A percentile compares a stretch with the other conserved stretches of the same genome.
phyloP scores from a whole-genome alignment of 2,113 vertebrate genomes.

The Anas platyrhynchos region DNA sequence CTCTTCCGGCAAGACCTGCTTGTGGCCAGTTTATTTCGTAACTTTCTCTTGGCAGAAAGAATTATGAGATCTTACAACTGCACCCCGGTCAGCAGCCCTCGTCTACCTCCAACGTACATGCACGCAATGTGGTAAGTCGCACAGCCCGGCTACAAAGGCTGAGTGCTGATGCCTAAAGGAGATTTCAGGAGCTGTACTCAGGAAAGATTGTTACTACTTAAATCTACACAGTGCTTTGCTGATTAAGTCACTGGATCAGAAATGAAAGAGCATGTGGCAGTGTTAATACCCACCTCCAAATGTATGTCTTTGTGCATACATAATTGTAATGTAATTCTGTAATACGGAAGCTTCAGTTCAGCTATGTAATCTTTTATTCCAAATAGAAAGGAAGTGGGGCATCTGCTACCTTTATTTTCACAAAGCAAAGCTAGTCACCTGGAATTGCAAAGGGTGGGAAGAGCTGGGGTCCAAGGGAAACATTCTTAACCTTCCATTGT shows the following conservation, averaged over 20 bases:
- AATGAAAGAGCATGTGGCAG: neutral
- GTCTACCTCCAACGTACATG: constrained; percentile 96
- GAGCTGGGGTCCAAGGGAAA: neutral
- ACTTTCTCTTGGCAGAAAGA: constrained; percentile 94
- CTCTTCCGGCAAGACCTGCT: constrained; percentile 96
- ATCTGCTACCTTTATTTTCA: neutral
- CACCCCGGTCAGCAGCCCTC: constrained; percentile 95
- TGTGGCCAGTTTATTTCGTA: constrained; percentile 96
- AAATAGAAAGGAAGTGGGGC: neutral
- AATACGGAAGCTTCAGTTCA: neutral
- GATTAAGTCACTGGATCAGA: neutral
- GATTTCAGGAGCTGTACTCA: neutral
- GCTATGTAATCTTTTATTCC: neutral
- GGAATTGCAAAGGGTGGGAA: neutral
- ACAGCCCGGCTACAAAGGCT: accelerated
- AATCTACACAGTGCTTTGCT: accelerated
- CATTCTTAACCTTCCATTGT: neutral
- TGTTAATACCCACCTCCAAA: neutral
- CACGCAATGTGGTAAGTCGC: constrained; percentile 97
- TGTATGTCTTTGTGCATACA: neutral
- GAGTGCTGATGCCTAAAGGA: neutral
- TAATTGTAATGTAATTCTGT: neutral
- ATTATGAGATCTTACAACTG: constrained; percentile 99
- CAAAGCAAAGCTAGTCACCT: neutral
- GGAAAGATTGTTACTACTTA: neutral